Conservation (phyloP, 2,797 vertebrate species). For the Sarcoramphus papa region DNA sequence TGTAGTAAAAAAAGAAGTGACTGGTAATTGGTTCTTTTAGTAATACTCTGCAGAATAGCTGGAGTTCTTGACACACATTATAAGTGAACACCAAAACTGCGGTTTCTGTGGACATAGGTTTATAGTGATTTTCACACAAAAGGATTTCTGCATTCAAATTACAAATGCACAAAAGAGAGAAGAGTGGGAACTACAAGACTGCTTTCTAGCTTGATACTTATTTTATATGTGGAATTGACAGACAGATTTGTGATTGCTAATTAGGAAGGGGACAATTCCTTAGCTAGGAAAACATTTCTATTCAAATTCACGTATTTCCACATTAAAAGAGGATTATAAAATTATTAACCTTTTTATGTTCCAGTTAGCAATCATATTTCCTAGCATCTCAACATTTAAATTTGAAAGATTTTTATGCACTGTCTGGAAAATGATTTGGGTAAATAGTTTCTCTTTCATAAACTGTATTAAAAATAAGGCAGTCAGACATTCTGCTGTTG, state of each 20-base stretch:
- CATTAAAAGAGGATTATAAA: neutral
- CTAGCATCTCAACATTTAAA: neutral
- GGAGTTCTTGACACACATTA: neutral
- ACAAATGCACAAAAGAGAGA: neutral
- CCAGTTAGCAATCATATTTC: neutral
- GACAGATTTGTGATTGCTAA: neutral
- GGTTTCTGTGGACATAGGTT: neutral
- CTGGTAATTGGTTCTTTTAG: neutral
- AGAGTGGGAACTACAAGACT: neutral
- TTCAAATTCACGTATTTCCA: neutral
- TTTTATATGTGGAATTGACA: neutral
- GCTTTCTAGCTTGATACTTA: neutral
- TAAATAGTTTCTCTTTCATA: neutral
- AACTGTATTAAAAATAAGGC: neutral
- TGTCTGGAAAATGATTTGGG: neutral
- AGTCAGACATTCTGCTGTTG: neutral
- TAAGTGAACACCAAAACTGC: neutral
- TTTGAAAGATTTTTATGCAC: neutral
- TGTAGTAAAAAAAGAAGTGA: neutral
- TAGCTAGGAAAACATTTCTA: neutral
- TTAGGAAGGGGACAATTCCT: conserved; percentile 10
- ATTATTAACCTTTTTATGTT: neutral
- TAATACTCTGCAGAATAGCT: neutral
- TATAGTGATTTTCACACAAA: neutral
- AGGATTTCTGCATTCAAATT: neutral